phyloP scores from a whole-genome alignment of 2,113 vertebrate species.

The Nothocercus julius region DNA sequence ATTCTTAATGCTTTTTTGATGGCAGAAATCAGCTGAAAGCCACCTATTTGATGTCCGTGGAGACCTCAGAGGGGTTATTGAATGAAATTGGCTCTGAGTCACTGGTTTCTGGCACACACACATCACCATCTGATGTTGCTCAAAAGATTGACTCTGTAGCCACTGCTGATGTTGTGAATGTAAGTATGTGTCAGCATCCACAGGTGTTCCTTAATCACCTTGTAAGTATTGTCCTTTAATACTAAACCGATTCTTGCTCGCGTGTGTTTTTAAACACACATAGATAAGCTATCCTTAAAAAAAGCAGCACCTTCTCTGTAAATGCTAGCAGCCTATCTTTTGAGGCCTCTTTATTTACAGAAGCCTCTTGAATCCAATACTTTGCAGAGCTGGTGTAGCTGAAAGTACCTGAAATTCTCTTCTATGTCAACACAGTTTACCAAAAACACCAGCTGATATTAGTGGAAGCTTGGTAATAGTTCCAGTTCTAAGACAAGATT shows the following conservation, averaged over 20 bases:
- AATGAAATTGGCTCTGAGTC: slow-evolving; percentile 88
- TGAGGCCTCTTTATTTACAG: background rate
- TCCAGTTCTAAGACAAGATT: background rate
- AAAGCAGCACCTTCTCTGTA: background rate
- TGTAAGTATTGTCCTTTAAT: background rate
- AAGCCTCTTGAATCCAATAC: background rate
- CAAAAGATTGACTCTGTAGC: slow-evolving; percentile 89
- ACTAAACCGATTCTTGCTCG: background rate
- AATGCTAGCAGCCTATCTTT: background rate
- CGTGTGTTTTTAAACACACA: background rate
- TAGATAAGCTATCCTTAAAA: accelerated
- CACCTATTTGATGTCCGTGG: slow-evolving; percentile 88
- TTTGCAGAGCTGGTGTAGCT: background rate
- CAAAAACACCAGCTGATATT: background rate
- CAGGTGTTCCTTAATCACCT: background rate
- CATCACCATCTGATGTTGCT: slow-evolving; percentile 75
- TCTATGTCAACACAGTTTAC: background rate
- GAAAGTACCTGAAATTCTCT: background rate
- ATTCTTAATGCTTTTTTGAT: slow-evolving; percentile 1
- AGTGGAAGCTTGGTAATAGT: background rate
- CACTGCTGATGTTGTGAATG: slow-evolving; percentile 85
- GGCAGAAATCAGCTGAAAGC: slow-evolving; percentile 88
- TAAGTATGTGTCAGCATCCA: slow-evolving; percentile 75
- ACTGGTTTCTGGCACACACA: slow-evolving; percentile 80
- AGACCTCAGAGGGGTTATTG: slow-evolving; percentile 85